Conservation (phyloP, 2,113 vertebrate genomes). For the Coptodon bakossiorum region DNA sequence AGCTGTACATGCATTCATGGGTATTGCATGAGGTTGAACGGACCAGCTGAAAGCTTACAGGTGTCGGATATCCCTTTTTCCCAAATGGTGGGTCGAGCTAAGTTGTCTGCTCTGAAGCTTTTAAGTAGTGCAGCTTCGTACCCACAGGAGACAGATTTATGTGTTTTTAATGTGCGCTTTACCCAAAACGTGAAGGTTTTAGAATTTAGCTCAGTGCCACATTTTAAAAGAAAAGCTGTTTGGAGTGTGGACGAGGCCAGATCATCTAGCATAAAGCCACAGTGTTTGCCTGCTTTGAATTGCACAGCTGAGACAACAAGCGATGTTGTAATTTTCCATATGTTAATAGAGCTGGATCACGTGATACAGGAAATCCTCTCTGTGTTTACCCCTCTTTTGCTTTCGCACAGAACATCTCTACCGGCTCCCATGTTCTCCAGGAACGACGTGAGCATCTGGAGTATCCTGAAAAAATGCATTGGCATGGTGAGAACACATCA, state of each 20-base stretch:
- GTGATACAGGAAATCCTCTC: not conserved
- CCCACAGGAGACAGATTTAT: not conserved
- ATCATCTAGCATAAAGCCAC: not conserved
- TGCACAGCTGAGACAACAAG: not conserved
- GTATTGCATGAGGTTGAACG: slow-evolving; percentile 24
- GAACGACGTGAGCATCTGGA: slow-evolving; percentile 97
- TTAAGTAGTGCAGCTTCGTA: not conserved
- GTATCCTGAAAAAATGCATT: slow-evolving; percentile 96
- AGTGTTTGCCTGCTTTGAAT: not conserved
- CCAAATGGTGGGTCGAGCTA: not conserved
- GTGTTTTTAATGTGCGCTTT: not conserved
- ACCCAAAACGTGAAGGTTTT: not conserved
- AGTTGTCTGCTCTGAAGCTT: not conserved
- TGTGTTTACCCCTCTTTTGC: not conserved
- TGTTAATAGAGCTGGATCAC: not conserved
- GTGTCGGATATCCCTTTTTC: slow-evolving; percentile 39
- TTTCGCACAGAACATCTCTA: slow-evolving; percentile 78
- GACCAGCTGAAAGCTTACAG: slow-evolving; percentile 18
- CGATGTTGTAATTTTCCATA: not conserved
- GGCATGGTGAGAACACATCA: slow-evolving; percentile 83
- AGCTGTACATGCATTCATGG: slow-evolving; percentile 2
- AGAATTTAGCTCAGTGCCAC: not conserved
- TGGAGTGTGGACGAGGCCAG: not conserved
- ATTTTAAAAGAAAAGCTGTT: not conserved
- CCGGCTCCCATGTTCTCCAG: slow-evolving; percentile 96